Percentiles rank a stretch among this genome's conserved stretches.
Conservation (phyloP, 2,797 vertebrate species). For the Sarcoramphus papa region DNA sequence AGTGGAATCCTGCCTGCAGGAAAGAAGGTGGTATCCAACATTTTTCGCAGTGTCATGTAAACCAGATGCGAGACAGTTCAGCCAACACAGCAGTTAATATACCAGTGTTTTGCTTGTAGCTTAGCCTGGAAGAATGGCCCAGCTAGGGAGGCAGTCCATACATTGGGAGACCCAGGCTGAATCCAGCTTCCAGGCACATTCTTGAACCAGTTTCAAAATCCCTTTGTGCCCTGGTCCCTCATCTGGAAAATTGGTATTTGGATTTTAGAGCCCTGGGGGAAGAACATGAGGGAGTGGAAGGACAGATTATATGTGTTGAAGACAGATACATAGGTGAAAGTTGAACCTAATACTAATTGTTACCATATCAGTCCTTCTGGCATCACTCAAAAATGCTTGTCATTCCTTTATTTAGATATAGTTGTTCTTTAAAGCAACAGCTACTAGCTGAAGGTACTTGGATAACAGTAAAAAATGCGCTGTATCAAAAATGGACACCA, state of each 20-base stretch:
- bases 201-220: slow-evolving; percentile 25
- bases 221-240: background rate
- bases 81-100: slow-evolving; percentile 12
- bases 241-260: slow-evolving; percentile 22
- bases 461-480: background rate
- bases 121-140: background rate
- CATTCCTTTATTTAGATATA: background rate
- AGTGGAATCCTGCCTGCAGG: background rate
- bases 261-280: background rate
- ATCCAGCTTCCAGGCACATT: slow-evolving; percentile 11
- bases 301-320: background rate
- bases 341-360: slow-evolving; percentile 34
- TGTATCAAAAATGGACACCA: background rate
- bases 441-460: background rate
- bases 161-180: background rate
- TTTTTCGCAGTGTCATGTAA: background rate
- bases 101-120: slow-evolving; percentile 8
- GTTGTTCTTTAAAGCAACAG: background rate
- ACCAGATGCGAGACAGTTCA: background rate
- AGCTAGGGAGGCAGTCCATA: background rate
- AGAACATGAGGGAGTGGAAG: background rate
- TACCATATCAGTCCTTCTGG: slow-evolving; percentile 3
- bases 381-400: background rate
- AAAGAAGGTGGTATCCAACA: background rate
- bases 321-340: background rate